These are phyloP conservation scores for Ephialtes manifestator DNA, from an alignment of 2,888 invertebrate species.

Conservation along the genomic window DNA sequence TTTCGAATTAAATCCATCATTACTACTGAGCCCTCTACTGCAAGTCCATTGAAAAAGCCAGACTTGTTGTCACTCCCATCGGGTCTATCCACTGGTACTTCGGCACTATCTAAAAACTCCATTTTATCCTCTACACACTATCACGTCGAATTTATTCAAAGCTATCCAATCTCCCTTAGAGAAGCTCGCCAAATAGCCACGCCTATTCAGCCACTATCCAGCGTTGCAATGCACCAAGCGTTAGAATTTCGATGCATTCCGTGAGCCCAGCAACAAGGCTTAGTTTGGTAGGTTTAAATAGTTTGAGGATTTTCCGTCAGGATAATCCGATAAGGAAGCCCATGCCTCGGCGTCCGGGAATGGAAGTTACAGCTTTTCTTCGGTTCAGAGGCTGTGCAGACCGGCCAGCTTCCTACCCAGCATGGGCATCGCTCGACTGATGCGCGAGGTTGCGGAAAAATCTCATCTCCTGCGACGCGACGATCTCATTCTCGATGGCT, in stretches of 20 bases:
- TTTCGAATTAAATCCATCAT: constrained; percentile 52
- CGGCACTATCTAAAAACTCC: constrained; percentile 47
- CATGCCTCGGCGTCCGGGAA: constrained; percentile 55
- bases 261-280: constrained; percentile 45
- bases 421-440: constrained; percentile 8
- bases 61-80: constrained; percentile 56
- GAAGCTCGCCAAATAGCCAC: constrained; percentile 10
- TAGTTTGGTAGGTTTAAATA: constrained; percentile 78
- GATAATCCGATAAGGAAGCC: constrained; percentile 82
- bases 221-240: constrained; percentile 13
- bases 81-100: constrained; percentile 47
- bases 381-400: constrained; percentile 10
- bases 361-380: constrained; percentile 53
- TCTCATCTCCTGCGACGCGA: constrained; percentile 59
- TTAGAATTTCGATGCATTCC: constrained; percentile 46
- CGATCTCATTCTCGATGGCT: constrained; percentile 79
- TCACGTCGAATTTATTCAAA: constrained; percentile 26
- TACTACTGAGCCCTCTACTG: constrained; percentile 13
- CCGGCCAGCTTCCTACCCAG: not conserved
- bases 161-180: constrained; percentile 10
- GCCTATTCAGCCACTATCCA: not conserved
- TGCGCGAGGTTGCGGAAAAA: constrained; percentile 51
- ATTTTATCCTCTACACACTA: not conserved
- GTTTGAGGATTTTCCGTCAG: constrained; percentile 72
- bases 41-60: constrained; percentile 44